These are phyloP conservation scores for Eulemur rubriventer DNA, from an alignment of 2,797 vertebrate genomes.

Conservation along the genomic window DNA sequence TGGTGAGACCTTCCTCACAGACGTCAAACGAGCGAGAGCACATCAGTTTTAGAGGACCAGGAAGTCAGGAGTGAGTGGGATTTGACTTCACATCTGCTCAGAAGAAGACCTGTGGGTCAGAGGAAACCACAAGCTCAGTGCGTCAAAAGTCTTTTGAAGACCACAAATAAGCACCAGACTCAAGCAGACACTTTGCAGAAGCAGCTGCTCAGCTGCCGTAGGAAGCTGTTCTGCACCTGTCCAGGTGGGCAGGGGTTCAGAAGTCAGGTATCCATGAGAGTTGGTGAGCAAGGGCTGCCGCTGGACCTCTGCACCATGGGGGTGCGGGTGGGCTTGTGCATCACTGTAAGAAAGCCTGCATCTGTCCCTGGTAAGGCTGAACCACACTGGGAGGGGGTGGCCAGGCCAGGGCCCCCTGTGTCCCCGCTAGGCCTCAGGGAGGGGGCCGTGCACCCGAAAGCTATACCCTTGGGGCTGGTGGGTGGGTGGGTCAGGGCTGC, in stretches of 20 bases:
- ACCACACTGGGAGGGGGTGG: neutral
- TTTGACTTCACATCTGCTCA: neutral
- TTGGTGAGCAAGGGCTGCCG: neutral
- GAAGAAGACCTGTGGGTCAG: neutral
- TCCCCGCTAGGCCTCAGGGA: neutral
- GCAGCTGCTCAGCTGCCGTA: too few species aligned
- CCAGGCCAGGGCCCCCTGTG: rapidly evolving
- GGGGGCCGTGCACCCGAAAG: neutral
- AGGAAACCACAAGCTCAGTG: neutral
- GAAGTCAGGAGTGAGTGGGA: neutral
- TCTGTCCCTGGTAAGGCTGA: neutral
- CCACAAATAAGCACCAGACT: neutral
- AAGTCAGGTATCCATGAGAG: neutral
- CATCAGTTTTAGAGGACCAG: neutral
- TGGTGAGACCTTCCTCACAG: rapidly evolving
- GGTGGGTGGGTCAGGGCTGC: neutral
- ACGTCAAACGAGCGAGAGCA: neutral
- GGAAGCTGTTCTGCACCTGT: neutral
- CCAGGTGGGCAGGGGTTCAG: neutral
- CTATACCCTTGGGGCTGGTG: neutral
- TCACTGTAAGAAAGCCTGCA: too few species aligned
- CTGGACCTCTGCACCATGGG: too few species aligned
- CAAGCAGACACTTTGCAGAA: neutral
- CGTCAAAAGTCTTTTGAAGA: neutral
- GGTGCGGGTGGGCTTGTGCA: too few species aligned